phyloP scores from a whole-genome alignment of 2,888 invertebrate species.

The Rotaria socialis region DNA sequence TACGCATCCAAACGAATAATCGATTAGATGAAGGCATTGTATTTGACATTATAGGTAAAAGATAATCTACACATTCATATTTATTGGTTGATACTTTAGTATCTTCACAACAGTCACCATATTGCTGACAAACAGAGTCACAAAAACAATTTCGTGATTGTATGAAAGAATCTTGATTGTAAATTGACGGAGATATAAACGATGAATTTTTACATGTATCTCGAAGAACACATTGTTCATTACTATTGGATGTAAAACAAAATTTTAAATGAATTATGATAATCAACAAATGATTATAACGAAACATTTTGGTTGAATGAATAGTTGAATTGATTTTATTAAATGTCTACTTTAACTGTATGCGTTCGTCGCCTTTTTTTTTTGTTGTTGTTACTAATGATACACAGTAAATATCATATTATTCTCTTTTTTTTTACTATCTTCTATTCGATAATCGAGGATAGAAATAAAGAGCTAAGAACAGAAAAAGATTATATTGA shows the following conservation, averaged over 20 bases:
- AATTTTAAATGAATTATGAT: not conserved
- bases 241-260: not conserved
- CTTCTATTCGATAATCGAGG: too few relatives aligned
- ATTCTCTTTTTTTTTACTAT: too few relatives aligned
- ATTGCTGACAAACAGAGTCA: not conserved
- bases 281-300: not conserved
- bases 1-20: slow-evolving; percentile 2
- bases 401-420: not conserved
- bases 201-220: not conserved
- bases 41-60: not conserved
- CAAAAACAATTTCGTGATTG: slow-evolving; percentile 30
- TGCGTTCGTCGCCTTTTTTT: not conserved
- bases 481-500: not conserved
- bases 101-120: not conserved
- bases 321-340: not conserved
- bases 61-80: slow-evolving; percentile 25
- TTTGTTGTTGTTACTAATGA: not conserved
- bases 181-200: not conserved
- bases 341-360: not conserved
- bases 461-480: not conserved
- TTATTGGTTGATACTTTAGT: not conserved
- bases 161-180: not conserved
- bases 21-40: not conserved
- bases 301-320: not conserved
- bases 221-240: not conserved